These are phyloP conservation scores for Macropis europaea DNA, from an alignment of 2,888 invertebrate genomes.

Conservation along the genomic window DNA sequence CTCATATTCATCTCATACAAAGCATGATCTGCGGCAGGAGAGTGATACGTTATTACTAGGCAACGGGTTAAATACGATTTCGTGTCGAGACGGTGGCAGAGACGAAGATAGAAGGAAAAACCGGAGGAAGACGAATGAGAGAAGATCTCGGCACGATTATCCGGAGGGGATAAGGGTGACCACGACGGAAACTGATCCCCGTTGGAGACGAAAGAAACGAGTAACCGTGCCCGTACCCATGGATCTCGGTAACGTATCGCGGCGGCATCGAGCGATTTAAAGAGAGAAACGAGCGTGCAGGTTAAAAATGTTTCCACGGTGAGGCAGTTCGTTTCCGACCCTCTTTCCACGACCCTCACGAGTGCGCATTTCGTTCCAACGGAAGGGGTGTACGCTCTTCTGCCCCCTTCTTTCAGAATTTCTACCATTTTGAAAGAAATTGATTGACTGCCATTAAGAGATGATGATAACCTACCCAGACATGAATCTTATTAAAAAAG, in stretches of 20 bases:
- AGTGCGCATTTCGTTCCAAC: not conserved
- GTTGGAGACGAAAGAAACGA: conserved; percentile 39
- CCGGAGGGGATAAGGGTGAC: conserved; percentile 54
- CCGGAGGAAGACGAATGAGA: conserved; percentile 34
- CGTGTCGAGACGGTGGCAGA: no score
- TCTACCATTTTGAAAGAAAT: no score
- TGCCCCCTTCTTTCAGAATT: not conserved
- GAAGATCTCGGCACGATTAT: conserved; percentile 56
- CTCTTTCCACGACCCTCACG: conserved; percentile 22
- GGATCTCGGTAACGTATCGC: conserved; percentile 63
- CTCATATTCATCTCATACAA: no score
- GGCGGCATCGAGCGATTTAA: conserved; percentile 65
- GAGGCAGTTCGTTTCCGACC: conserved; percentile 61
- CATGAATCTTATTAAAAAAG: no score
- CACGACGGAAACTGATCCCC: conserved; percentile 42
- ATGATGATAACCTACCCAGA: no score
- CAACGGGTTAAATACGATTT: no score
- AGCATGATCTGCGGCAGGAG: no score
- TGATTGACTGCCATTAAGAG: no score
- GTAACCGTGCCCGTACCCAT: conserved; percentile 29
- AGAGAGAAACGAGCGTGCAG: conserved; percentile 63
- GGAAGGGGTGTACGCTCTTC: not conserved
- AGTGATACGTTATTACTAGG: no score
- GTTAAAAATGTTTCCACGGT: conserved; percentile 68
- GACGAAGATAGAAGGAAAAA: not conserved